These are phyloP conservation scores for Erethizon dorsatum DNA, from an alignment of 2,797 vertebrate species.

Conservation along the genomic window DNA sequence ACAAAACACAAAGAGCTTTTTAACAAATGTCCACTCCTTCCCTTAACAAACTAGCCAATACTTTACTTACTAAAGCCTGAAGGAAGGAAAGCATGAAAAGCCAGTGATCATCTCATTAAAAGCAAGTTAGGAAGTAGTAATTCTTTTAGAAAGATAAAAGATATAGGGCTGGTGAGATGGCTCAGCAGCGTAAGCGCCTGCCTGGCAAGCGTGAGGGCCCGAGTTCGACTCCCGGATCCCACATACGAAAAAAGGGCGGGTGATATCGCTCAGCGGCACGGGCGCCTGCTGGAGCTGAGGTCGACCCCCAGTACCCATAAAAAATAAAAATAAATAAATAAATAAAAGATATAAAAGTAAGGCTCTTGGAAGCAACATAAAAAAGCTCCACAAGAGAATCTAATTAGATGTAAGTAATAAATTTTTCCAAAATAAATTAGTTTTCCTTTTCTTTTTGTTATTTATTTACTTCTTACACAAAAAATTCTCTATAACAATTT, in stretches of 20 bases:
- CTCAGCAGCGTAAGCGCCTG: too few species aligned
- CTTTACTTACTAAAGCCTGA: neutral
- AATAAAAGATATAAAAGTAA: constrained; percentile 35
- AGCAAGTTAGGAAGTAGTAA: neutral
- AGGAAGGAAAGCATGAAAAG: neutral
- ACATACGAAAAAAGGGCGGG: too few species aligned
- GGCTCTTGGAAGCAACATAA: neutral
- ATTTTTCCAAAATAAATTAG: constrained; percentile 35
- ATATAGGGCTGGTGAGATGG: neutral
- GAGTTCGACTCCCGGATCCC: too few species aligned
- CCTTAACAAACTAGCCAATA: neutral
- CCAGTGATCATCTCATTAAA: neutral
- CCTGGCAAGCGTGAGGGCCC: too few species aligned
- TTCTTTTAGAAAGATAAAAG: constrained; percentile 28
- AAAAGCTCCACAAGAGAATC: neutral
- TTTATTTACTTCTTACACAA: constrained; percentile 21
- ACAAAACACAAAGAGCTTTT: constrained; percentile 33
- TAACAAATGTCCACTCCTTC: neutral
- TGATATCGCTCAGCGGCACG: too few species aligned
- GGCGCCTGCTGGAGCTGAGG: too few species aligned
- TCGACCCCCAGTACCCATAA: too few species aligned
- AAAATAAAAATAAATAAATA: too few species aligned
- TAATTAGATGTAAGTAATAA: constrained; percentile 27
- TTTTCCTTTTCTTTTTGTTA: constrained; percentile 52
- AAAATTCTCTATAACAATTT: neutral